phyloP scores from a whole-genome alignment of 1,140 invertebrate species.

The Vanessa tameamea region DNA sequence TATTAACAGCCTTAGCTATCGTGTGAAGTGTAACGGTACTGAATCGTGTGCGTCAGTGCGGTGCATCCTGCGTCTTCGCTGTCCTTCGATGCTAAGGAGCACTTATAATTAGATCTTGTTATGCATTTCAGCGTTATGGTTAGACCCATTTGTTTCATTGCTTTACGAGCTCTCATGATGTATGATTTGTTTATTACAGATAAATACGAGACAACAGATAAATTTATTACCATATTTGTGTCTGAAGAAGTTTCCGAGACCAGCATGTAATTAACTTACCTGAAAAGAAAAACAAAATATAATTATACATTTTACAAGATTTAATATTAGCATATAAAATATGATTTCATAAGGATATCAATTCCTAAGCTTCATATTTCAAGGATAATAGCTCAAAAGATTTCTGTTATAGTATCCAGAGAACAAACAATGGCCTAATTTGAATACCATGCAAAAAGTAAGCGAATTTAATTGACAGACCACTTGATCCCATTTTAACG shows the following conservation, averaged over 20 bases:
- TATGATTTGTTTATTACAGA: slow-evolving; percentile 10
- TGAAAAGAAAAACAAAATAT: slow-evolving; percentile 24
- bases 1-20: slow-evolving; percentile 11
- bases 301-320: neutral
- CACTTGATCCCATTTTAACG: slow-evolving; percentile 39
- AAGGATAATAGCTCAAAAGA: slow-evolving; percentile 3
- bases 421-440: slow-evolving; percentile 27
- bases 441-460: slow-evolving; percentile 29
- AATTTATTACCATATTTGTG: neutral
- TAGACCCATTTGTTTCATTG: slow-evolving; percentile 11
- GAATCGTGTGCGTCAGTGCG: slow-evolving; percentile 37
- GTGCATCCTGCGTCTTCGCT: slow-evolving; percentile 35
- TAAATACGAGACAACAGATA: neutral
- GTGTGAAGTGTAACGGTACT: slow-evolving; percentile 26
- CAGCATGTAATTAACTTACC: slow-evolving; percentile 21
- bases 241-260: neutral
- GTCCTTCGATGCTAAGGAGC: slow-evolving; percentile 39
- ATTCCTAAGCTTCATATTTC: neutral
- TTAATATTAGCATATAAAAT: too few species aligned
- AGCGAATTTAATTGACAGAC: slow-evolving; percentile 38
- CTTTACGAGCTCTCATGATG: neutral
- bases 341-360: neutral
- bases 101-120: slow-evolving; percentile 40
- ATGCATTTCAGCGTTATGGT: slow-evolving; percentile 22
- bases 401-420: neutral